Evolutionary conservation across 2,888 invertebrate genomes (phyloP).

Genomic region (Nemoura dubitans): DNA sequence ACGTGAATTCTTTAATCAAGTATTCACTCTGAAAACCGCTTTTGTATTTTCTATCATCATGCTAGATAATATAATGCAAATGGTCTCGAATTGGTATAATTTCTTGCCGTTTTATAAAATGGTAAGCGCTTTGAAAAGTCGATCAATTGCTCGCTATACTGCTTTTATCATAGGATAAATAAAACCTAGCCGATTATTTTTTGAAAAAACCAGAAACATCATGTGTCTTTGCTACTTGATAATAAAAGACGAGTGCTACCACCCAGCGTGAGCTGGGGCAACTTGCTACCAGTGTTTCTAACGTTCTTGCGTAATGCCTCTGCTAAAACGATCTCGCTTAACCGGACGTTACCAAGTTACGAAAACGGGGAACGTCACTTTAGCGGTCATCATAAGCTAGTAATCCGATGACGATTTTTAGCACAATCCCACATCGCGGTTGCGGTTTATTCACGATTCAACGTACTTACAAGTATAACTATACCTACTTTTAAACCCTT

Average conservation of each 20-base stretch:
- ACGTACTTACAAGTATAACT: neutral
- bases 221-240: neutral
- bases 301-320: too few species aligned
- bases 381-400: neutral
- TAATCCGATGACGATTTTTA: neutral
- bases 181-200: neutral
- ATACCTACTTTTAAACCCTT: neutral
- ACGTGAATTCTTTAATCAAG: neutral
- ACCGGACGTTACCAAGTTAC: neutral
- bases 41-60: too few species aligned
- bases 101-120: neutral
- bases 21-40: neutral
- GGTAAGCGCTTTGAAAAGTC: neutral
- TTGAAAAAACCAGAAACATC: neutral
- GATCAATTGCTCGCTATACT: neutral
- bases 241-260: neutral
- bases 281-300: neutral
- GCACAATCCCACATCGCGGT: too few species aligned
- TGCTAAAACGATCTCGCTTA: neutral
- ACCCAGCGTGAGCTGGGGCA: neutral
- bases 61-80: neutral
- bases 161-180: neutral
- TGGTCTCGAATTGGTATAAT: neutral
- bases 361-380: neutral
- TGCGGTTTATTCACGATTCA: neutral